A percentile compares a stretch with the other conserved stretches of the same genome.
Evolutionary conservation across 2,797 vertebrate genomes (phyloP).

Genomic region (Peromyscus attwateri): DNA sequence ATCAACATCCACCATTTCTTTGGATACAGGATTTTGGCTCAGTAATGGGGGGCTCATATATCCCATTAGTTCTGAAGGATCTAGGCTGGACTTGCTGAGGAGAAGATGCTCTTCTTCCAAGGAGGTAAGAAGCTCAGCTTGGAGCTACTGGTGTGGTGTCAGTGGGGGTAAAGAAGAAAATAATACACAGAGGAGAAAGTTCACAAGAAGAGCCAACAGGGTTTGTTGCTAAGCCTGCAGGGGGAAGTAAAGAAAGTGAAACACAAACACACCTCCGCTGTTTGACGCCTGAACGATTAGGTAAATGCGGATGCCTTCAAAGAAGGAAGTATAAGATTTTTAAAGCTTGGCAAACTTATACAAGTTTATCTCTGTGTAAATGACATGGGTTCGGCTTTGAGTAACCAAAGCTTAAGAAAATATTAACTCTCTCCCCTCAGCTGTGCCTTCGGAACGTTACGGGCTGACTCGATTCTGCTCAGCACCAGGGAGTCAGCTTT

Average conservation of each 20-base stretch:
- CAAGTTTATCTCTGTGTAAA: conserved; percentile 52
- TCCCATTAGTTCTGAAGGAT: background rate
- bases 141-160: background rate
- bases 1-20: background rate
- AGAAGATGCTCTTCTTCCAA: background rate
- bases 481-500: background rate
- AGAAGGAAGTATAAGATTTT: conserved; percentile 60
- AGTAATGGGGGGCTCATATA: background rate
- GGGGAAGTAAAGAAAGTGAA: background rate
- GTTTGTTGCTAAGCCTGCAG: background rate
- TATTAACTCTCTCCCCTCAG: conserved; percentile 42
- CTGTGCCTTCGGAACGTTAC: background rate
- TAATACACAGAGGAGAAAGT: background rate
- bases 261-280: background rate
- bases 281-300: background rate
- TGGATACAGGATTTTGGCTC: background rate
- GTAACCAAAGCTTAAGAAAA: conserved; percentile 59
- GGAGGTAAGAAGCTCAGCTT: background rate
- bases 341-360: conserved; percentile 36
- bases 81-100: background rate
- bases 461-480: background rate
- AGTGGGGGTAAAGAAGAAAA: background rate
- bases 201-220: background rate
- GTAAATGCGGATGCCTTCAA: background rate
- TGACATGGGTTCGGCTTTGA: background rate